Evolutionary conservation across 2,797 vertebrate genomes (phyloP), one percentile per base, ranked within the genome.

Genomic region (Pantherophis vulpinus): DNA sequence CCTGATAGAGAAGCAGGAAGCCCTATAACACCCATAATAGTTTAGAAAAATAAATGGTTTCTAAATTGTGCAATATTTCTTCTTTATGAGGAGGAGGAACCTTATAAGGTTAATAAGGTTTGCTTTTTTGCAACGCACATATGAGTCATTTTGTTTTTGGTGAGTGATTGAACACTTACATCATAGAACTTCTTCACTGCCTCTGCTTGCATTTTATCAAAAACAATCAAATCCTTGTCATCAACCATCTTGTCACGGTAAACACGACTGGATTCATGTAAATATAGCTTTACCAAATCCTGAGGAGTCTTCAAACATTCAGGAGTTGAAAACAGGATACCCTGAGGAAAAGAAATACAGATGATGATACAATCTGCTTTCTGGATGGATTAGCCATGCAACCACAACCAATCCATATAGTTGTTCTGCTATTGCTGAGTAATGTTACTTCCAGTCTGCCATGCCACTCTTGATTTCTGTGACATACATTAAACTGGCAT

Each of bases 171-270:
- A 87, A 56, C 2, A 95, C 98, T 98, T 93, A 99, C 99, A 23
- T 98, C 97, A 23, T 97, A 99, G 96, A 98, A 98, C 97, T 98
- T 99, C 97, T 98, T 99, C 94, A 98, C 98, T 83, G 97, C 96
- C 86, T 99, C 98, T 47, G 89, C 90, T 97, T 99, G 99, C 91
- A 99, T 98, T 98, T 98, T 98, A 97, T 99, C 99, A 96, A 99
- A 99, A 94, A 96, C 90, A 5, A 93, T 92, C 11, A 98, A 98
- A 95, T 99, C 99, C 58, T 92, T 97, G 92, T 98, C 98, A 91
- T 99, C 99, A 91, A 98, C 97, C 98, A 99, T 98, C 97, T 98
- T 99, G 95, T 99, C 99, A 91, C 98, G 97, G 97, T 99, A 99
- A 95, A 99, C 99, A 0, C 99, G 97, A 95, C 95, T 98, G 58